phyloP scores from a whole-genome alignment of 2,797 vertebrate species.

The Hylomyscus alleni region DNA sequence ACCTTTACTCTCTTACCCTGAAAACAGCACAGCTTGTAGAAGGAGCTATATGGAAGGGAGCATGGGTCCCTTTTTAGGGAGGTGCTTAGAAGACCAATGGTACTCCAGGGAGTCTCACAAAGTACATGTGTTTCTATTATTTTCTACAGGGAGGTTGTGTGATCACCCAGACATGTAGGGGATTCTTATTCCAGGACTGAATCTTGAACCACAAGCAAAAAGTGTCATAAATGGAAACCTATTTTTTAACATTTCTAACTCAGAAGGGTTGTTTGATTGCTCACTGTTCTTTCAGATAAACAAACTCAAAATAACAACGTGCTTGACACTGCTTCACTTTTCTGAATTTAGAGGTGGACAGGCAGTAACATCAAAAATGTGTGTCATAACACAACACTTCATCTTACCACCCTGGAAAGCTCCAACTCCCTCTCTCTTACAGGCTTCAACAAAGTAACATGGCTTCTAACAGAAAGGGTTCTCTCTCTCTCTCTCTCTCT shows the following conservation, averaged over 20 bases:
- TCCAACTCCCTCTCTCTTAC: not conserved
- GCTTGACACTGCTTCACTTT: not conserved
- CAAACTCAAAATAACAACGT: constrained; percentile 46
- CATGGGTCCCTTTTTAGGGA: constrained; percentile 43
- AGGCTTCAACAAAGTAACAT: constrained; percentile 6
- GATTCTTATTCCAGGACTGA: not conserved
- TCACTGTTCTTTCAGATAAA: constrained; percentile 37
- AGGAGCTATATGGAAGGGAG: constrained; percentile 36
- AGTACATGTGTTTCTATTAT: constrained; percentile 17
- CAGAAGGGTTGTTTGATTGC: not conserved
- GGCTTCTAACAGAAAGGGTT: constrained; percentile 9
- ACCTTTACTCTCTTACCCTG: constrained; percentile 55
- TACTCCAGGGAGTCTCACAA: not conserved
- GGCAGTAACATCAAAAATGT: not conserved
- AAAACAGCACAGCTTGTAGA: constrained; percentile 33
- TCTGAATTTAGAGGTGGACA: not conserved
- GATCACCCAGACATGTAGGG: not conserved
- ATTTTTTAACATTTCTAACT: constrained; percentile 5
- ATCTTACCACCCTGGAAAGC: not conserved
- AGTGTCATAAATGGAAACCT: not conserved
- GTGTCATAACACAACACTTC: constrained; percentile 15
- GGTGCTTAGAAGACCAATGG: constrained; percentile 34
- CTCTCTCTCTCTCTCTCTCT: not conserved
- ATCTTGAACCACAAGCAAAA: constrained; percentile 4
- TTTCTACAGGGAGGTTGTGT: not conserved